Percentiles rank a stretch among this genome's conserved stretches.
Evolutionary conservation across 1,140 invertebrate genomes (phyloP).

Genomic region (Nautilus pompilius): DNA sequence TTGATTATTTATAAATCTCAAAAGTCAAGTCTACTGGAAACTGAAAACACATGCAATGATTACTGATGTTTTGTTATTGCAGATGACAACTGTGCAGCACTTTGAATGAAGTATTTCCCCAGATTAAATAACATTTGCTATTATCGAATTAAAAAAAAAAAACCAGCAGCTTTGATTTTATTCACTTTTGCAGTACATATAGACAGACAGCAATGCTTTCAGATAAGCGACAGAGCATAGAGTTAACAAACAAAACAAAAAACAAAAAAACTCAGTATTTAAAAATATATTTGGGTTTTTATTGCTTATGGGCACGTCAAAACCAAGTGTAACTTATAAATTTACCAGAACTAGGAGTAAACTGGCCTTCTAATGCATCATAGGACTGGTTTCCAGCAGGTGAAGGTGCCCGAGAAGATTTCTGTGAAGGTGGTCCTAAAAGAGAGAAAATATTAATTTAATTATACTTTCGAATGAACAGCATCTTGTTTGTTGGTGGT

Average conservation of each 20-base stretch:
- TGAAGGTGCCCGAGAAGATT: slow-evolving; percentile 53
- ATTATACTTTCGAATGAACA: neutral
- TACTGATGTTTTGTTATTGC: too few species aligned
- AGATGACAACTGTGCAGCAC: too few species aligned
- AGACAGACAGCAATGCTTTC: neutral
- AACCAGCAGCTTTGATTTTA: neutral
- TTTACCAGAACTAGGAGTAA: slow-evolving; percentile 28
- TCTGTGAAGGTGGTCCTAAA: slow-evolving; percentile 52
- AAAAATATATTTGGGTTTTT: slow-evolving; percentile 3
- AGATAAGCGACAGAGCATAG: neutral
- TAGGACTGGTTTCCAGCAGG: slow-evolving; percentile 47
- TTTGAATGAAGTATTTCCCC: too few species aligned
- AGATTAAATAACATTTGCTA: too few species aligned
- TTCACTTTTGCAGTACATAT: neutral
- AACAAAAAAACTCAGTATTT: neutral
- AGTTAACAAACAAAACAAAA: slow-evolving; percentile 10
- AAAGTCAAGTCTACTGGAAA: too few species aligned
- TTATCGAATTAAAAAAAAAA: too few species aligned
- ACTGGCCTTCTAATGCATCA: slow-evolving; percentile 57
- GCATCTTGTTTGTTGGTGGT: too few species aligned
- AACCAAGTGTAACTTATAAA: too few species aligned
- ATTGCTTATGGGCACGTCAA: too few species aligned
- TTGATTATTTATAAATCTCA: too few species aligned
- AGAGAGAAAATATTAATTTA: slow-evolving; percentile 6
- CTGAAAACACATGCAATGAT: too few species aligned